Conservation (phyloP, 2,888 invertebrate genomes). For the Nephrotoma flavescens region DNA sequence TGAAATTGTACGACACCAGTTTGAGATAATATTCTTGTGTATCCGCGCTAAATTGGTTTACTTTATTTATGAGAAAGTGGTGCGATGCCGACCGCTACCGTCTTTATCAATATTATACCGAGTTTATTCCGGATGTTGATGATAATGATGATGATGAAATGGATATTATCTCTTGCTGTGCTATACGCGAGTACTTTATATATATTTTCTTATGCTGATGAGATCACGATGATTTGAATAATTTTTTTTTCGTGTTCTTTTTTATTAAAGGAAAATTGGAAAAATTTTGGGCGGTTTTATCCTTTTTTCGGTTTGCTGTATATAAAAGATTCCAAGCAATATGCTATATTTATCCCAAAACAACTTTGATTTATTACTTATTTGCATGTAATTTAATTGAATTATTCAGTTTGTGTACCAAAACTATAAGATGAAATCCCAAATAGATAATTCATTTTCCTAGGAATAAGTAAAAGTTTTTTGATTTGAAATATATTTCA, state of each 20-base stretch:
- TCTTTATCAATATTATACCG: neutral
- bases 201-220: neutral
- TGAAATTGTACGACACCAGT: neutral
- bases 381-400: neutral
- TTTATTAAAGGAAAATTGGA: neutral
- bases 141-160: neutral
- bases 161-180: neutral
- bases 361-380: neutral
- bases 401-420: neutral
- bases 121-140: neutral
- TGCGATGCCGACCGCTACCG: neutral
- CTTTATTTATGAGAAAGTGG: neutral
- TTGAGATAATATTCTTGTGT: neutral
- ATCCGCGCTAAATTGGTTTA: neutral
- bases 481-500: neutral
- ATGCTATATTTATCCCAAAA: neutral
- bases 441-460: neutral
- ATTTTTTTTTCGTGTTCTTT: neutral
- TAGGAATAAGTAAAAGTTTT: neutral
- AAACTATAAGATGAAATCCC: neutral
- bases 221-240: neutral
- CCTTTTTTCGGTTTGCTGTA: neutral
- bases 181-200: no score
- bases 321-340: neutral
- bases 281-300: neutral